Base-by-base conservation (phyloP, 2,113 vertebrate genomes). In the Microtus pennsylvanicus region DNA sequence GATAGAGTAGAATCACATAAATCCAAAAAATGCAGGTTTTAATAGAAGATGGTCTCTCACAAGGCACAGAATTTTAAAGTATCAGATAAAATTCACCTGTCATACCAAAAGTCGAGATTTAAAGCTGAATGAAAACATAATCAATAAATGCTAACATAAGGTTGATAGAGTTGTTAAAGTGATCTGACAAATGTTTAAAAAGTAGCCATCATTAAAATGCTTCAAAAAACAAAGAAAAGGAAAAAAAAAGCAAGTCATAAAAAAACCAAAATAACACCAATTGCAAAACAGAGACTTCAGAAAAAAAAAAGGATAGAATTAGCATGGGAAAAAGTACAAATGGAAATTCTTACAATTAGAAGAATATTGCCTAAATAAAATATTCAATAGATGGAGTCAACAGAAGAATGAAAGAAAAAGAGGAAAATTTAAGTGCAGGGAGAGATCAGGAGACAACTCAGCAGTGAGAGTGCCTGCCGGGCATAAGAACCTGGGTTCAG, bases 81-180 rank as follows among this genome's bases (percentile, higher is more conserved):
- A 42, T 58, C 81, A 85, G 24, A n/a, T 30, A 65, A 61, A 63
- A 45, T 42, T 91, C 22, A 58, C 38, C 89, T 74, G 9, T 85
- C 61, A 85, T 61, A 55, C 70, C 76, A 89, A 80, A 28, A 75
- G 58, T 13, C 26, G 61, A 87, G 16, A 61, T 80, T 14, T 52
- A 65, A 93, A 93, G 67, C 55, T 67, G 26, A 89, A 75, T 89
- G 16, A 61, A 88, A 93, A 94, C 16, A 55, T 13, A 52, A 85
- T 92, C 45, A 8, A 38, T 82, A 95, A n/a, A 85, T 61, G 8
- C 47, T 22, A 88, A 50, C 6, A 50, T 22, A 58, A 58, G 55
- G 33, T 45, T 69, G 52, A 38, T 82, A 61, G 35, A 55, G 52
- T 82, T 82, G 14, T n/a, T 82, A 58, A n/a, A 82, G 33, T 58